These are phyloP conservation scores for Phylloscopus whistleri DNA, from an alignment of 2,113 vertebrate species.

Conservation along the genomic window DNA sequence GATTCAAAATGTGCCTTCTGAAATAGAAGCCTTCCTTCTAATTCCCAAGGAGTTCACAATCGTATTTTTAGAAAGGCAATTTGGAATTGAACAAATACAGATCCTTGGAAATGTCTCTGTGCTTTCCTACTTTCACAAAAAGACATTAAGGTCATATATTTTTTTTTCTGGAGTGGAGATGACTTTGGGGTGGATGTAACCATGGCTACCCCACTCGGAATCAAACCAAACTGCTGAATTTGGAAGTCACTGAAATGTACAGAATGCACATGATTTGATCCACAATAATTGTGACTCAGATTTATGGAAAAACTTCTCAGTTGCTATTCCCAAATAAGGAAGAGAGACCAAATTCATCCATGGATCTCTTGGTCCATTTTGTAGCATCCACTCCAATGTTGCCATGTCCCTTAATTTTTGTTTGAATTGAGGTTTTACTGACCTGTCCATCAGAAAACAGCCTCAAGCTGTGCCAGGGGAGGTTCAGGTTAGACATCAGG, in stretches of 20 bases:
- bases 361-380: neutral
- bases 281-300: neutral
- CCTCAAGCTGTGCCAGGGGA: neutral
- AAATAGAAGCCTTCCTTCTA: slow-evolving; percentile 5
- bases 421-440: neutral
- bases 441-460: fast-evolving
- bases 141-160: neutral
- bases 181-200: slow-evolving; percentile 13
- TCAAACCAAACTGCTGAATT: neutral
- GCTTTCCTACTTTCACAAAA: slow-evolving; percentile 5
- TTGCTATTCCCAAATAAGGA: neutral
- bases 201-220: slow-evolving; percentile 1
- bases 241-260: neutral
- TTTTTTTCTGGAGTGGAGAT: neutral
- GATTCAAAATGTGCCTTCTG: slow-evolving; percentile 2
- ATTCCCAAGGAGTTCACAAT: slow-evolving; percentile 21
- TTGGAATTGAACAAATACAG: slow-evolving; percentile 43
- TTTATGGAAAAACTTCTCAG: neutral
- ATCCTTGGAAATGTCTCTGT: neutral
- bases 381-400: fast-evolving
- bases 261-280: neutral
- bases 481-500: neutral
- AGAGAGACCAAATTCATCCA: neutral
- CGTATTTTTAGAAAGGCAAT: slow-evolving; percentile 41
- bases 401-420: neutral